Percentiles rank a stretch among this genome's conserved stretches.
Evolutionary conservation across 2,113 vertebrate species (phyloP).

Genomic region (Corynorhinus townsendii): DNA sequence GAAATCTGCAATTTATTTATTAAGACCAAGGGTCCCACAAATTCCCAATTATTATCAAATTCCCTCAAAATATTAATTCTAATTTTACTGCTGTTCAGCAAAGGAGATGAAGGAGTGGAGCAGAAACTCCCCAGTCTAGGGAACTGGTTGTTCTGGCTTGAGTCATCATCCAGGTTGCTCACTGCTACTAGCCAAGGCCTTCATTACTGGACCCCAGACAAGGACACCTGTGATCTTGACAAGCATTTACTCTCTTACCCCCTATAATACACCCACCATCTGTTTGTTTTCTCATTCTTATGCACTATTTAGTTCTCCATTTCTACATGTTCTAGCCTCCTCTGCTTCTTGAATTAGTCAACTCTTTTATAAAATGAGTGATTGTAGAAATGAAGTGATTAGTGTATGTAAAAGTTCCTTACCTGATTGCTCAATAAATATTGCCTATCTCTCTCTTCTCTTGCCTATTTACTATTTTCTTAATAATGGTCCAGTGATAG

Average conservation of each 20-base stretch:
- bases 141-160: background rate
- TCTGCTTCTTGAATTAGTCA: slow-evolving; percentile 2
- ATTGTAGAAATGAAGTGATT: background rate
- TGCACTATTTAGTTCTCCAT: background rate
- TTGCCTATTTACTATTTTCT: background rate
- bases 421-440: background rate
- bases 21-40: background rate
- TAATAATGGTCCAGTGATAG: background rate
- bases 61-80: slow-evolving; percentile 6
- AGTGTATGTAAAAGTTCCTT: background rate
- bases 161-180: background rate
- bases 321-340: background rate
- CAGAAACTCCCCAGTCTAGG: background rate
- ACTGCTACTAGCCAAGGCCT: background rate
- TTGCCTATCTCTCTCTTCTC: background rate
- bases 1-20: background rate
- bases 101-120: background rate
- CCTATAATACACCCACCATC: background rate
- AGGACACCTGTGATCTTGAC: background rate
- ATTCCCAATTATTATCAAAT: background rate
- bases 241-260: background rate
- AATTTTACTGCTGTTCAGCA: background rate
- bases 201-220: background rate
- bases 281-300: background rate
- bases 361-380: background rate